A percentile compares a stretch with the other conserved stretches of the same genome.
These are phyloP conservation scores for Pemphigus obesinymphae DNA, from an alignment of 1,140 invertebrate species.

Conservation along the genomic window DNA sequence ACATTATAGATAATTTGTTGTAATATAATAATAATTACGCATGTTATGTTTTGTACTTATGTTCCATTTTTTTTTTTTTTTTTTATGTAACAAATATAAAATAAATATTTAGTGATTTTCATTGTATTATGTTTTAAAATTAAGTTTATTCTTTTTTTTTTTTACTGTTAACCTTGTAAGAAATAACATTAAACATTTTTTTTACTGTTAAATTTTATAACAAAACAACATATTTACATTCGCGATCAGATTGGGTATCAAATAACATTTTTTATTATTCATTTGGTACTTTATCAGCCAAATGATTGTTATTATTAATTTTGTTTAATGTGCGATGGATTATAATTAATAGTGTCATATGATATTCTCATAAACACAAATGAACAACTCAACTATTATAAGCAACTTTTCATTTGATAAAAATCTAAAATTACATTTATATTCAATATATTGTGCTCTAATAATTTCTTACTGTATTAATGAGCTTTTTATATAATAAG, in stretches of 20 bases:
- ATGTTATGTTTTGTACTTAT: not conserved
- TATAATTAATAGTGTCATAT: not conserved
- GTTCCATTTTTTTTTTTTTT: not conserved
- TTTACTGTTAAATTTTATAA: not conserved
- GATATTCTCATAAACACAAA: not conserved
- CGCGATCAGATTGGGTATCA: not conserved
- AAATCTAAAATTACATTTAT: not conserved
- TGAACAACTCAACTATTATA: not conserved
- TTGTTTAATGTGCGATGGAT: not conserved
- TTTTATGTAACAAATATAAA: not conserved
- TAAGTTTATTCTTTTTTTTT: slow-evolving; percentile 15
- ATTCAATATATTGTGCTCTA: not conserved
- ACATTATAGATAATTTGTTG: not conserved
- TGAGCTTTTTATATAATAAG: not conserved
- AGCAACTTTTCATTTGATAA: not conserved
- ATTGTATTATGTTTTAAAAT: not conserved
- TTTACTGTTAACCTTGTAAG: not conserved
- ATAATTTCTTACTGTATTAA: not conserved
- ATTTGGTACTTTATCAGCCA: not conserved
- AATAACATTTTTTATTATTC: not conserved
- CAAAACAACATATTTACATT: not conserved
- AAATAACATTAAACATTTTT: not conserved
- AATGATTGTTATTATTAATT: not conserved
- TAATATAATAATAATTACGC: not conserved
- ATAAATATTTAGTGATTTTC: not conserved